A percentile compares a stretch with the other conserved stretches of the same genome.
Evolutionary conservation across 2,888 invertebrate genomes (phyloP).

Genomic region (Cryptocheilus praepositus): DNA sequence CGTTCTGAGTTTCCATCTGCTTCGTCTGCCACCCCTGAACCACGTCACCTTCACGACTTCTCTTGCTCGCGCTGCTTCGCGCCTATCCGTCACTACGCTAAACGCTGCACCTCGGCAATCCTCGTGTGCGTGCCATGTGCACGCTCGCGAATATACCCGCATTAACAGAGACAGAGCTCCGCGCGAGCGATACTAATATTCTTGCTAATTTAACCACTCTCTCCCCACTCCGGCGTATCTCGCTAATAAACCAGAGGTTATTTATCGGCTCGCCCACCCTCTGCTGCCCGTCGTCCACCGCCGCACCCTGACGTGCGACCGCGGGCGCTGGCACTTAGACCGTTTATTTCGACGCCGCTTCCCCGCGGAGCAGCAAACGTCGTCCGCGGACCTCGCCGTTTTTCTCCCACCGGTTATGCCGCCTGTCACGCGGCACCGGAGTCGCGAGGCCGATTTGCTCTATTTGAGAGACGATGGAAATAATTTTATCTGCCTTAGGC

Average conservation of each 20-base stretch:
- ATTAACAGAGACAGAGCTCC: too few species aligned
- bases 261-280: constrained; percentile 63
- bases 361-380: constrained; percentile 51
- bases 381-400: constrained; percentile 63
- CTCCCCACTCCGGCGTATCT: constrained; percentile 54
- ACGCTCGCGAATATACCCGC: too few species aligned
- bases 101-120: neutral
- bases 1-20: too few species aligned
- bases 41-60: neutral
- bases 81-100: constrained; percentile 2
- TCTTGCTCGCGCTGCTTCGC: neutral
- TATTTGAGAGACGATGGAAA: constrained; percentile 59
- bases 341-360: constrained; percentile 65
- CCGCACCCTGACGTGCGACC: constrained; percentile 43
- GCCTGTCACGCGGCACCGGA: constrained; percentile 25
- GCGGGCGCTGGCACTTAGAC: constrained; percentile 63
- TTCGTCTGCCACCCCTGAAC: too few species aligned
- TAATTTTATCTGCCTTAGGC: constrained; percentile 51
- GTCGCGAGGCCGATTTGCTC: constrained; percentile 44
- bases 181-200: constrained; percentile 66
- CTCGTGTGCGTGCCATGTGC: too few species aligned
- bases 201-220: constrained; percentile 71
- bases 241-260: constrained; percentile 74
- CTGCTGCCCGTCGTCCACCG: constrained; percentile 38
- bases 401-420: constrained; percentile 34